Evolutionary conservation across 2,113 vertebrate species (phyloP).

Genomic region (Tupaia chinensis): DNA sequence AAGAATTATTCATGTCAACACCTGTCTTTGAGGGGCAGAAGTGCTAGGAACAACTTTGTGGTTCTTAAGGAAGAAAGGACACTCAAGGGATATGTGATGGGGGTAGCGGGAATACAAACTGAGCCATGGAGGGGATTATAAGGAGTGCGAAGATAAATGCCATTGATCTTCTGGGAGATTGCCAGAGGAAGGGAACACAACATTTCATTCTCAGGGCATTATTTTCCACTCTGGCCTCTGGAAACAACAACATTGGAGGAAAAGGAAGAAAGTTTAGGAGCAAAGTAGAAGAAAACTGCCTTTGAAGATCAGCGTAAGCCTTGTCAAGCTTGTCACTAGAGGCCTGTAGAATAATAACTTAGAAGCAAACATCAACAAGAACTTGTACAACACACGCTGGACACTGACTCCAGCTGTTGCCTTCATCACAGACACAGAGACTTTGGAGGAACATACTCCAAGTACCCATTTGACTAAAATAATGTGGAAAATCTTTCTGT

Average conservation of each 20-base stretch:
- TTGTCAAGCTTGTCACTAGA: conserved; percentile 14
- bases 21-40: neutral
- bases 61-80: conserved; percentile 9
- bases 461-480: conserved; percentile 4
- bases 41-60: neutral
- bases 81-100: neutral
- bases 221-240: neutral
- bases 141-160: neutral
- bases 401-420: neutral
- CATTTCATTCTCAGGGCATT: neutral
- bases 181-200: neutral
- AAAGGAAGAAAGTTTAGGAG: conserved; percentile 42
- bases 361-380: neutral
- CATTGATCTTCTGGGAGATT: conserved; percentile 14
- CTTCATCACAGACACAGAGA: neutral
- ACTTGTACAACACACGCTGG: neutral
- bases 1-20: neutral
- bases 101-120: neutral
- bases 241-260: no score
- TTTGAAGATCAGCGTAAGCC: conserved; percentile 63
- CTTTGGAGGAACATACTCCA: neutral
- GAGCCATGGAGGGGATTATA: no score
- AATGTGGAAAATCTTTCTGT: neutral
- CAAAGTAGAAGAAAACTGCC: conserved; percentile 26
- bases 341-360: conserved; percentile 57